These are phyloP conservation scores for Anastrepha obliqua DNA, from an alignment of 1,140 invertebrate genomes.

Conservation along the genomic window DNA sequence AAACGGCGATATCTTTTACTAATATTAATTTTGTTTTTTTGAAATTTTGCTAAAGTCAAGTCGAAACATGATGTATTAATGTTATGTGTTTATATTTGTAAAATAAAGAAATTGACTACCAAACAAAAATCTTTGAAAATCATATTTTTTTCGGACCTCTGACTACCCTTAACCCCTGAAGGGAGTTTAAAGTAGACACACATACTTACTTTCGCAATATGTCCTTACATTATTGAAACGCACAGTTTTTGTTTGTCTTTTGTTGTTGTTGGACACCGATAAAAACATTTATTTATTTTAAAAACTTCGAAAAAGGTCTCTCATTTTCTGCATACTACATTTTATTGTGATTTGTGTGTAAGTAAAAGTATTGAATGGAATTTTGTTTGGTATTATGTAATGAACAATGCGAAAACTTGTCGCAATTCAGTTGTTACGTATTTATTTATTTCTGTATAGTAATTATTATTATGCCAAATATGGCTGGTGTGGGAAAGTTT, in stretches of 20 bases:
- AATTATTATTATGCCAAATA: constrained; percentile 50
- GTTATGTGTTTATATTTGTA: no score
- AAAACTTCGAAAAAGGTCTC: constrained; percentile 48
- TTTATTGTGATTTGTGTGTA: not conserved
- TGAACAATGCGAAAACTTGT: constrained; percentile 23
- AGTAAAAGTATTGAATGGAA: constrained; percentile 38
- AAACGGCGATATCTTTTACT: no score
- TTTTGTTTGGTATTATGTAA: constrained; percentile 7
- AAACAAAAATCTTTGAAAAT: no score
- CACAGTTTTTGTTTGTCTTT: not conserved
- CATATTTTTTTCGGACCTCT: no score
- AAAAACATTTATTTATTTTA: constrained; percentile 47
- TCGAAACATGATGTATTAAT: no score
- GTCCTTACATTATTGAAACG: no score
- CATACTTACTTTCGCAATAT: no score
- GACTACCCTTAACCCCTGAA: no score
- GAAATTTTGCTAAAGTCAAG: no score
- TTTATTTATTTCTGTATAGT: not conserved
- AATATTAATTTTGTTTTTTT: no score
- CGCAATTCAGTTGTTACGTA: not conserved
- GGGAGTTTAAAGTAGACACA: no score
- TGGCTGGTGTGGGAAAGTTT: constrained; percentile 1
- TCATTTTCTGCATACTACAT: constrained; percentile 33
- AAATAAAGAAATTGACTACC: no score
- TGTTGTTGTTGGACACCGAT: constrained; percentile 49